Evolutionary conservation across 2,888 invertebrate genomes (phyloP).

Genomic region (Muschampia plurimacula): DNA sequence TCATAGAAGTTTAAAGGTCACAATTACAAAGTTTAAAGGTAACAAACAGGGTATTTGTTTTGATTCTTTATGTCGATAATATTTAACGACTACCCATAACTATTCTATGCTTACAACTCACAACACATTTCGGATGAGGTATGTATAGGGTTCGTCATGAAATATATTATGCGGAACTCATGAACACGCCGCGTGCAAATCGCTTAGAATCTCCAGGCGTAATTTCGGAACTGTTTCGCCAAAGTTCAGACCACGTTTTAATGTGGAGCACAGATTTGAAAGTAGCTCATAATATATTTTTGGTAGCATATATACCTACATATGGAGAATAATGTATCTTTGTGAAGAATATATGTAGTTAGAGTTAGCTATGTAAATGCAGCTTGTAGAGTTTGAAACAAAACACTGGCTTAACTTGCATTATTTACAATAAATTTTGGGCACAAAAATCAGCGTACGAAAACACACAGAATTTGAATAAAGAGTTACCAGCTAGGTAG

Average conservation of each 20-base stretch:
- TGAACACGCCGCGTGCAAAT: conserved; percentile 34
- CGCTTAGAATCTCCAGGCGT: conserved; percentile 34
- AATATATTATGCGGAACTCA: conserved; percentile 35
- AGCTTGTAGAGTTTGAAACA: background rate
- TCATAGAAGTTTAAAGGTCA: background rate
- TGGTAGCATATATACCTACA: background rate
- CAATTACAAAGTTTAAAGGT: background rate
- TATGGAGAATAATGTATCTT: background rate
- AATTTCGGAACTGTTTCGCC: conserved; percentile 30
- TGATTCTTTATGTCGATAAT: too few species aligned
- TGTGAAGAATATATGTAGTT: background rate
- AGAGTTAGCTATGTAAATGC: background rate
- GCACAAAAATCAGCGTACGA: background rate
- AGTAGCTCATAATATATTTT: conserved; percentile 2
- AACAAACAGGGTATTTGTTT: background rate
- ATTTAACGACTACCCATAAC: background rate
- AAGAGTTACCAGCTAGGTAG: too few species aligned
- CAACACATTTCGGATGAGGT: conserved; percentile 15
- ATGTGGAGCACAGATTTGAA: conserved; percentile 25
- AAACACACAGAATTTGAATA: too few species aligned
- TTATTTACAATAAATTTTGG: background rate
- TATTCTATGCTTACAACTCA: background rate
- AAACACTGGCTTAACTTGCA: background rate
- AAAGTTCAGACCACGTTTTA: conserved; percentile 28
- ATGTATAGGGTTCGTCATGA: conserved; percentile 26